Conservation (phyloP, 2,888 invertebrate genomes). For the Hymenopus coronatus region DNA sequence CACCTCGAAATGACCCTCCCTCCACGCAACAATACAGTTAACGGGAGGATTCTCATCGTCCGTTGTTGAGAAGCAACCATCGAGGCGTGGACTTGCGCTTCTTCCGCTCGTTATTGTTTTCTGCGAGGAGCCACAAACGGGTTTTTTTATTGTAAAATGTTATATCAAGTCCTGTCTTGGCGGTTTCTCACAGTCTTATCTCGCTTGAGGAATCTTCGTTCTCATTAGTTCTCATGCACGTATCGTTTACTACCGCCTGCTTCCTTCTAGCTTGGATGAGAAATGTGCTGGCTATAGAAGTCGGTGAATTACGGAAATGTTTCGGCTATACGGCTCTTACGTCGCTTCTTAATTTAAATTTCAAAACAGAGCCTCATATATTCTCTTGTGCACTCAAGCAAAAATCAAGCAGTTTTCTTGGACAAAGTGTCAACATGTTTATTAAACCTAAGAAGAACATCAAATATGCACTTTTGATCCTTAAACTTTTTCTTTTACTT, state of each 20-base stretch:
- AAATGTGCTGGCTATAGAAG: not conserved
- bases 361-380: not conserved
- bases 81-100: not conserved
- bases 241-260: constrained; percentile 7
- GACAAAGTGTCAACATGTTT: too few relatives aligned
- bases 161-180: not conserved
- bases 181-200: constrained; percentile 12
- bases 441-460: too few relatives aligned
- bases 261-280: constrained; percentile 3
- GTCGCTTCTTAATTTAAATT: not conserved
- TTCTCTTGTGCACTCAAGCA: not conserved
- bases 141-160: constrained; percentile 11
- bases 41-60: not conserved
- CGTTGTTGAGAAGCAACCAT: not conserved
- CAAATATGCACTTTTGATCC: too few relatives aligned
- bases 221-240: constrained; percentile 2
- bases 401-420: not conserved
- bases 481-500: too few relatives aligned
- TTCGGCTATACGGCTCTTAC: not conserved
- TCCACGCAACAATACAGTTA: not conserved
- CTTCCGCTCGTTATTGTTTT: constrained; percentile 19
- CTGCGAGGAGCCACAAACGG: not conserved
- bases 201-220: not conserved
- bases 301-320: not conserved
- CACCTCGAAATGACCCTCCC: constrained; percentile 10